Evolutionary conservation across 1,140 invertebrate species (phyloP), one percentile per base, ranked within the genome.

Genomic region (Pectinophora gossypiella): DNA sequence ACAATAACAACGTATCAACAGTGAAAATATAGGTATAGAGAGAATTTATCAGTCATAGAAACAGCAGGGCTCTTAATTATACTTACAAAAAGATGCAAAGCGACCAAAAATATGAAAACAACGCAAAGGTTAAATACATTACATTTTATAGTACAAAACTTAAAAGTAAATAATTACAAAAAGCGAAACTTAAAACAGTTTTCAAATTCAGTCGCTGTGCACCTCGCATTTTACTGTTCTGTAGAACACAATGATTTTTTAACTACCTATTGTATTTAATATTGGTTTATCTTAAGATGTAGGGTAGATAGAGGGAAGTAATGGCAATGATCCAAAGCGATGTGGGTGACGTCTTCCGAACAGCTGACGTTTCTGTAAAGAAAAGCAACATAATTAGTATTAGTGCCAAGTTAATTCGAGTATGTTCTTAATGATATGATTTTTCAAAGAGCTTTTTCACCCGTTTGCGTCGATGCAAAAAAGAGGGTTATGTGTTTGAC

Each of bases 1-100:
- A 82, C 75, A 85, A 76, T 77, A 78, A 80, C 68, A 73, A 68
- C 68, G 61, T 76, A 73, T 71, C 51, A 82, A 82, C 76, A 71
- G 66, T 76, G 55, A 60, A 76, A 72, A 76, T 77, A 75, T 71
- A 71, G 56, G 62, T 58, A 76, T 40, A 16, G 38, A 40, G 38
- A 75, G 59, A 68, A 57, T 69, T 75, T 60, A 52, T 85, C 74
- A 80, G 71, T 80, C 71, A 64, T 72, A 70, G 65, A 69, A 71
- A 73, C 63, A 64, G 52, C 54, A 66, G 61, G 50, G n/a, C 56
- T 63, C 53, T 63, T 54, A 40, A 2, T 12, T 27, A n/a, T 40
- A 40, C 16, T n/a, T 40, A 18, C 7, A 40, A 15, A 15, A 15
- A 7, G n/a, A 18, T 40, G 16, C 36, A 40, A 7, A 40, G n/a